Conservation (phyloP, 2,888 invertebrate genomes). For the Deilephila elpenor region DNA sequence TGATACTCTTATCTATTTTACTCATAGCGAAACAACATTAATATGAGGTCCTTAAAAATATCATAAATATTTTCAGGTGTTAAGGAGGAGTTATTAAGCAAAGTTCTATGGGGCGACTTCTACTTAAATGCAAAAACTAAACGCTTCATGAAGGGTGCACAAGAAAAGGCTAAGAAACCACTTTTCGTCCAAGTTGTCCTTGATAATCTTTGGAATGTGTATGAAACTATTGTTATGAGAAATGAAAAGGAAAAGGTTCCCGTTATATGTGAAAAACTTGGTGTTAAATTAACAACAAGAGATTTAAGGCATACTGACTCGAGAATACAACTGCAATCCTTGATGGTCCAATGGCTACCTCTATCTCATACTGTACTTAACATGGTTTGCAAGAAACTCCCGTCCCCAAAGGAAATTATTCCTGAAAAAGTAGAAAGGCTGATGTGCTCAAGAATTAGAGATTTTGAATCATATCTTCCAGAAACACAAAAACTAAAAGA, state of each 20-base stretch:
- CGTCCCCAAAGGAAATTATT: conserved; percentile 90
- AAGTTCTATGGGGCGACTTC: conserved; percentile 97
- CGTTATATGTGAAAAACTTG: conserved; percentile 89
- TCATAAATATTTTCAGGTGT: conserved; percentile 79
- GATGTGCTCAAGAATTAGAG: conserved; percentile 89
- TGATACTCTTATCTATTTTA: too few species aligned
- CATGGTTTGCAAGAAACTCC: conserved; percentile 92
- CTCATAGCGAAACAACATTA: neutral
- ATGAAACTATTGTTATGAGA: conserved; percentile 91
- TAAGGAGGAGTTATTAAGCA: conserved; percentile 88
- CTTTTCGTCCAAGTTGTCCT: conserved; percentile 96
- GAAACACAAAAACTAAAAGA: conserved; percentile 89
- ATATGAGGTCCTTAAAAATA: neutral
- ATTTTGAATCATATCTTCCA: conserved; percentile 87
- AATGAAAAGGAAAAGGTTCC: conserved; percentile 90
- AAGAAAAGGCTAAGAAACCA: conserved; percentile 96
- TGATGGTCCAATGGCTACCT: conserved; percentile 96
- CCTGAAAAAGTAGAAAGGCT: conserved; percentile 92
- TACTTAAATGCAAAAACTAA: conserved; percentile 94
- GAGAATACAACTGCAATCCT: conserved; percentile 90
- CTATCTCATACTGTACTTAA: conserved; percentile 92
- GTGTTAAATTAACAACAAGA: conserved; percentile 89
- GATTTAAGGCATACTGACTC: conserved; percentile 92
- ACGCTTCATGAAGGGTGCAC: conserved; percentile 93
- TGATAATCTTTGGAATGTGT: conserved; percentile 95